Conservation (phyloP, 2,797 vertebrate species). For the Phalanger gymnotis region DNA sequence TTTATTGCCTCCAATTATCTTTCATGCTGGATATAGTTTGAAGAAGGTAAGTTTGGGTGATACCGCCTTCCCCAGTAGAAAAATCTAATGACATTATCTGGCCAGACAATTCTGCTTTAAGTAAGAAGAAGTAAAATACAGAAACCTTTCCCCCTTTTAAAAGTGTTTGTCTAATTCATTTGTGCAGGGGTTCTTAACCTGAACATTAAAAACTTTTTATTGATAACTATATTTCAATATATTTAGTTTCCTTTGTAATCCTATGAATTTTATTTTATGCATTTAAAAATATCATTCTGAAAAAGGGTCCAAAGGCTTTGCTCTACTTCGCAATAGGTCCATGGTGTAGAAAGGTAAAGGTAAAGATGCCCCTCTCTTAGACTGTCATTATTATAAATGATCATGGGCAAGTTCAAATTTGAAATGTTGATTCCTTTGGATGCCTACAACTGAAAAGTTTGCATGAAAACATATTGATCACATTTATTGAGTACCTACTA, state of each 20-base stretch:
- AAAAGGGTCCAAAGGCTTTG: background rate
- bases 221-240: background rate
- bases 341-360: background rate
- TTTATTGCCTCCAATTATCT: slow-evolving; percentile 91
- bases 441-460: no score
- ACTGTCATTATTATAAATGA: background rate
- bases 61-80: background rate
- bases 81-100: background rate
- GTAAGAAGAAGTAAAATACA: background rate
- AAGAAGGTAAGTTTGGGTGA: slow-evolving; percentile 87
- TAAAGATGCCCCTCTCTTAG: background rate
- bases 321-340: background rate
- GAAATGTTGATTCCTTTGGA: no score
- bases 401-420: background rate
- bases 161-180: background rate
- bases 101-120: background rate
- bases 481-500: no score
- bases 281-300: background rate
- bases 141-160: background rate
- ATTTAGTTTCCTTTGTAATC: background rate
- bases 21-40: slow-evolving; percentile 90
- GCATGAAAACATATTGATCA: no score
- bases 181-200: background rate
- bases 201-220: background rate
- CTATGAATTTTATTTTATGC: background rate